Conservation (phyloP, 2,888 invertebrate genomes). For the Agonum fuliginosum region DNA sequence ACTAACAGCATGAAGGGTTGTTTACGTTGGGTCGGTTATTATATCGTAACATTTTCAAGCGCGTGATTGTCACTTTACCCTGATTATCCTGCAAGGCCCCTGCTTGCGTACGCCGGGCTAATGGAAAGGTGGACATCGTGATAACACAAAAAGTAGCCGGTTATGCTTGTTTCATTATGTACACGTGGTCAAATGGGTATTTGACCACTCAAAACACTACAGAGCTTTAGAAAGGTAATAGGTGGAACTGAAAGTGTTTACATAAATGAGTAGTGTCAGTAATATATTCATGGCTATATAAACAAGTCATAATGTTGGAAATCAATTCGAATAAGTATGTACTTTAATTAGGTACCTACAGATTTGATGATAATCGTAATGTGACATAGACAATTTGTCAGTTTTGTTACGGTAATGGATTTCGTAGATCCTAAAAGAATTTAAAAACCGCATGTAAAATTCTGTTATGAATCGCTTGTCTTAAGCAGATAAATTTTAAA, state of each 20-base stretch:
- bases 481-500: too few relatives aligned
- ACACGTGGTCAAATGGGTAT: slow-evolving; percentile 26
- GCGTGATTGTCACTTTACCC: slow-evolving; percentile 25
- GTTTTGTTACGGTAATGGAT: too few relatives aligned
- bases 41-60: slow-evolving; percentile 27
- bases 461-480: too few relatives aligned
- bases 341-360: too few relatives aligned
- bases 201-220: not conserved
- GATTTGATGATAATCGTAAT: too few relatives aligned
- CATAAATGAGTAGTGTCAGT: too few relatives aligned
- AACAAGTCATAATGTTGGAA: too few relatives aligned
- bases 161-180: slow-evolving; percentile 24
- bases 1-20: not conserved
- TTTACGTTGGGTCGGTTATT: not conserved
- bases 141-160: slow-evolving; percentile 41
- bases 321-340: too few relatives aligned
- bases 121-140: slow-evolving; percentile 26
- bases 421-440: too few relatives aligned
- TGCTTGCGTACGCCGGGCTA: slow-evolving; percentile 20
- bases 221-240: not conserved
- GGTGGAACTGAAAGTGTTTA: not conserved
- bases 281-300: too few relatives aligned
- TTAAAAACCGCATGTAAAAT: too few relatives aligned
- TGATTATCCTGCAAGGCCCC: not conserved
- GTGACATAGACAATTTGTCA: too few relatives aligned